These are phyloP conservation scores for Eriosoma lanigerum DNA, from an alignment of 1,140 invertebrate species.

Conservation along the genomic window DNA sequence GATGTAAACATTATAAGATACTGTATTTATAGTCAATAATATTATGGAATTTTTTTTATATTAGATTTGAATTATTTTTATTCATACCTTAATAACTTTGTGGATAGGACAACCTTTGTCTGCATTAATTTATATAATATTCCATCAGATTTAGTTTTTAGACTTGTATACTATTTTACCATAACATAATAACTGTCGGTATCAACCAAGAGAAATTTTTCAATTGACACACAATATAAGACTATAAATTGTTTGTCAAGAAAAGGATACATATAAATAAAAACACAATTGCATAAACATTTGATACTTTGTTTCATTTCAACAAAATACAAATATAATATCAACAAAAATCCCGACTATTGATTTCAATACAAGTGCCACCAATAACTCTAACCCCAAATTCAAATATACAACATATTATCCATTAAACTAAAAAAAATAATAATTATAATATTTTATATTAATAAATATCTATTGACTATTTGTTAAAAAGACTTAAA, in stretches of 20 bases:
- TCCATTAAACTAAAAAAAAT: slow-evolving; percentile 1
- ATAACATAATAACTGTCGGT: no score
- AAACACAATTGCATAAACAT: slow-evolving; percentile 38
- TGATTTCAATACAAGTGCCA: slow-evolving; percentile 30
- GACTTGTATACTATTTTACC: no score
- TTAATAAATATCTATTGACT: slow-evolving; percentile 37
- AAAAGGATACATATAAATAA: background rate
- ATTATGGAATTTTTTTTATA: no score
- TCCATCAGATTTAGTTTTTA: no score
- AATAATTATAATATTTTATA: background rate
- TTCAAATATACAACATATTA: slow-evolving; percentile 12
- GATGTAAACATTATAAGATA: no score
- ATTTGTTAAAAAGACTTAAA: slow-evolving; percentile 22
- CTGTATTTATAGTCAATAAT: no score
- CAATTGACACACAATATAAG: no score
- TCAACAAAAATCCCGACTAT: slow-evolving; percentile 31
- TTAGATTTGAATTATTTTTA: no score
- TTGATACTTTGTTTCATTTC: slow-evolving; percentile 26
- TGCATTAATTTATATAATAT: background rate
- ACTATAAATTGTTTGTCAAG: no score
- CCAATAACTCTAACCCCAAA: slow-evolving; percentile 43
- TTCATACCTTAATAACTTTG: no score
- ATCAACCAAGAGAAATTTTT: no score
- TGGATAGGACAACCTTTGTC: no score
- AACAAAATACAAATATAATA: slow-evolving; percentile 39